Evolutionary conservation across 2,797 vertebrate genomes (phyloP).

Genomic region (Synaphobranchus kaupii): DNA sequence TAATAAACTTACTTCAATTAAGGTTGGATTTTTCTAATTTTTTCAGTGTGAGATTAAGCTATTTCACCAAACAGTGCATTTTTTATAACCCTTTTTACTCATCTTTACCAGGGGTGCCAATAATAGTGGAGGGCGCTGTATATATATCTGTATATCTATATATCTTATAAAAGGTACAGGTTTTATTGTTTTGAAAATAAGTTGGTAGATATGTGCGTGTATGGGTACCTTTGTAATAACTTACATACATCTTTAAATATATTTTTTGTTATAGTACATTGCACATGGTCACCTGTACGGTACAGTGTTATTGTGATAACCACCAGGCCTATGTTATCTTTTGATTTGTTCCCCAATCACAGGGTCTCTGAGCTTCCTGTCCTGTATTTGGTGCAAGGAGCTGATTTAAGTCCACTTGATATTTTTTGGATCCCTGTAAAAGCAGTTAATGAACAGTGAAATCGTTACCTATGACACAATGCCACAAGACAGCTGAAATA

Average conservation of each 20-base stretch:
- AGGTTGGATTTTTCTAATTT: too few relatives aligned
- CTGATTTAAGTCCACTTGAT: constrained; percentile 33
- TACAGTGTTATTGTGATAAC: constrained; percentile 27
- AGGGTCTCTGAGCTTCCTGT: constrained; percentile 28
- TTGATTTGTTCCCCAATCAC: constrained; percentile 46
- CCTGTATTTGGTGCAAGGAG: constrained; percentile 22
- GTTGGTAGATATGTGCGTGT: constrained; percentile 2
- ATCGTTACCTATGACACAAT: neutral
- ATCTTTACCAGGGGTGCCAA: too few relatives aligned
- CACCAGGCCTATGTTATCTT: constrained; percentile 23
- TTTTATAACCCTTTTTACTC: too few relatives aligned
- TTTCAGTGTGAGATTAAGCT: too few relatives aligned
- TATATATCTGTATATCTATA: neutral
- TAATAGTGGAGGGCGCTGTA: too few relatives aligned
- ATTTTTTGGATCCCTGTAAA: constrained; percentile 29
- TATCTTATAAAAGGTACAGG: neutral
- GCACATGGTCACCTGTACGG: constrained; percentile 26
- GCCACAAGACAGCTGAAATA: neutral
- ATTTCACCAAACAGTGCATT: too few relatives aligned
- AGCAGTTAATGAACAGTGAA: neutral
- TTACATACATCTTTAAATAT: neutral
- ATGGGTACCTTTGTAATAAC: neutral
- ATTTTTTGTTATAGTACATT: neutral
- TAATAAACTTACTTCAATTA: too few relatives aligned
- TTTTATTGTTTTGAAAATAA: constrained; percentile 29